These are phyloP conservation scores for Dynastes hyllus DNA, from an alignment of 2,888 invertebrate genomes.

Conservation along the genomic window DNA sequence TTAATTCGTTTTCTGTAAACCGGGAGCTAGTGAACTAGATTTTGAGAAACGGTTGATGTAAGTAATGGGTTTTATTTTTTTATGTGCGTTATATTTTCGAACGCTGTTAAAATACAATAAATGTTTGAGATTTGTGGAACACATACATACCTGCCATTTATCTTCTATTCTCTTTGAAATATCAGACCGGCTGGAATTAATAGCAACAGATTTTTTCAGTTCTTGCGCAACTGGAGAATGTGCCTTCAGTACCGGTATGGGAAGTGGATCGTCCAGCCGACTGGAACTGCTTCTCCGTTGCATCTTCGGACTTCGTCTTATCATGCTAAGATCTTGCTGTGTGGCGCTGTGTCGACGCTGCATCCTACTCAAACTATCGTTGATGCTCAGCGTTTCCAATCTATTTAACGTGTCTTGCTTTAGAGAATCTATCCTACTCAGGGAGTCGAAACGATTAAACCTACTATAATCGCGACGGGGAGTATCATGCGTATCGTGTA, in stretches of 20 bases:
- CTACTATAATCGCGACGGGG: conserved; percentile 42
- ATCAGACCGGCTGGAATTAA: conserved; percentile 66
- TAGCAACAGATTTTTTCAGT: conserved; percentile 68
- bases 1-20: too few relatives aligned
- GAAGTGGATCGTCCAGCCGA: conserved; percentile 74
- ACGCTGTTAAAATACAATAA: too few relatives aligned
- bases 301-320: conserved; percentile 73
- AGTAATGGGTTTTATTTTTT: background rate
- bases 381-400: conserved; percentile 74
- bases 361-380: conserved; percentile 73
- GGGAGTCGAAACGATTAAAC: conserved; percentile 69
- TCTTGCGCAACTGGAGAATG: conserved; percentile 70
- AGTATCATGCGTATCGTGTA: conserved; percentile 48
- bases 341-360: conserved; percentile 73
- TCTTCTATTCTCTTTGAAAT: conserved; percentile 69
- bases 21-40: too few relatives aligned
- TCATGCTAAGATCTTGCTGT: conserved; percentile 73
- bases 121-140: background rate
- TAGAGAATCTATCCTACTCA: conserved; percentile 73
- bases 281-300: conserved; percentile 73
- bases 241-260: conserved; percentile 78
- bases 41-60: too few relatives aligned
- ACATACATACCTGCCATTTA: conserved; percentile 71
- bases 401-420: conserved; percentile 72
- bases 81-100: too few relatives aligned